These are phyloP conservation scores for Cancer borealis DNA, from an alignment of 2,888 invertebrate species.

Conservation along the genomic window DNA sequence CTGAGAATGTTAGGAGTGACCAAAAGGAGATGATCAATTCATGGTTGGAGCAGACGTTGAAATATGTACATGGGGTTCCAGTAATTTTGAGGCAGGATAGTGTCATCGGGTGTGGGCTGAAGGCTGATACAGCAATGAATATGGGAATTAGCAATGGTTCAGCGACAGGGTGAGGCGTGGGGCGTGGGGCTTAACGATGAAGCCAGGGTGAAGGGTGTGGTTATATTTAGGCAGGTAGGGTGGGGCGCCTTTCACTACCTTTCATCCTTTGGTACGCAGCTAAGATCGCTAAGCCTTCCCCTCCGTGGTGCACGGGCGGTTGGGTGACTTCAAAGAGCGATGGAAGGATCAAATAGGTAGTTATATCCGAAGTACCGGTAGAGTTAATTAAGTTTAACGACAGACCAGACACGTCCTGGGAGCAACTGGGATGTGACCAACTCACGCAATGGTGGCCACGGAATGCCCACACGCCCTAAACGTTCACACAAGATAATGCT, in stretches of 20 bases:
- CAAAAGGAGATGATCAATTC: too few relatives aligned
- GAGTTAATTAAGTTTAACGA: not conserved
- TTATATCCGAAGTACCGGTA: not conserved
- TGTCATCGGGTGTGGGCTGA: not conserved
- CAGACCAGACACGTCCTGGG: not conserved
- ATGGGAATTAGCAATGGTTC: not conserved
- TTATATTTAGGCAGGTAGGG: not conserved
- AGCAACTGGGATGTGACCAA: not conserved
- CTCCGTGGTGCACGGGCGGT: not conserved
- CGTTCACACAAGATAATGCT: not conserved
- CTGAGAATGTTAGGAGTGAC: too few relatives aligned
- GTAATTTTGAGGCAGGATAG: not conserved
- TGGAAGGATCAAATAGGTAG: not conserved
- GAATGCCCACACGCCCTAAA: not conserved
- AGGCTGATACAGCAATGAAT: not conserved
- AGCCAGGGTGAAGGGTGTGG: not conserved
- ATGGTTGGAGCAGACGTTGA: too few relatives aligned
- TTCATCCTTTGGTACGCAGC: not conserved
- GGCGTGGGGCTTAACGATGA: not conserved
- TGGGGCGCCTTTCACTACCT: not conserved
- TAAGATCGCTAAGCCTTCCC: not conserved
- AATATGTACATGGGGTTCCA: not conserved
- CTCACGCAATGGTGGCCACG: not conserved
- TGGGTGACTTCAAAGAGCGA: not conserved
- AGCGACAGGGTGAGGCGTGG: not conserved